Base-by-base conservation (phyloP, 2,888 invertebrate species). In the Sesia apiformis region DNA sequence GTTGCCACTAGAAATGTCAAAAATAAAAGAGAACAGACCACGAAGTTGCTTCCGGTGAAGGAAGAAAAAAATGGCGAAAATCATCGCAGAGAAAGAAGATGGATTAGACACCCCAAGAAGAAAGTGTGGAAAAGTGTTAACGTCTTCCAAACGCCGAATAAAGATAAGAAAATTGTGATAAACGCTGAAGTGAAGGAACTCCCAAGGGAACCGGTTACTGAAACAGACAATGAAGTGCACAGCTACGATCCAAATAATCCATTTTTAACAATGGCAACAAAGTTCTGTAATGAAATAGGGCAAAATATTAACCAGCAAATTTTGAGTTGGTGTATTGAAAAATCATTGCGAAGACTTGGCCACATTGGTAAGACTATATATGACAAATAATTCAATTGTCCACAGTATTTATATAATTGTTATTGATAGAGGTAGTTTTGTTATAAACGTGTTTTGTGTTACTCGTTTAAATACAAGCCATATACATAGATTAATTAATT, bases 291-390 rank as follows among this genome's bases (percentile, higher is more conserved):
- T 49, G 79, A 81, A 60, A 80, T 88, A 52, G 75, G 76, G 7
- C 79, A 82, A 56, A 79, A 81, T 60, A 40, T n/a, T 0, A 75
- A 74, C 46, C 56, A 64, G 0, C 80, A 82, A 57, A 64, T 66
- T 40, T 58, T 86, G 5, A 72, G 70, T 39, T 85, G 84, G 85
- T 89, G 88, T 52, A 60, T 87, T 1, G 86, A 87, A 49, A 89
- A 88, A 49, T 72, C 84, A 0, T 59, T 89, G 23, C 73, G 88
- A 56, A 74, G 74, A 58, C 59, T 88, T 1, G 70, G 76, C 50
- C 63, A 68, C 60, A 71, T 85, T 54, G 82, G 88, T 89, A 62
- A 79, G 76, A 62, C 4, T n/a, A 23, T 23, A 23, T 23, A 23
- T 23, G 23, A 23, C 1, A 23, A 23, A 23, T 23, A 23, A 23